phyloP scores from a whole-genome alignment of 2,797 vertebrate genomes.

The Brachyrhaphis roseni region DNA sequence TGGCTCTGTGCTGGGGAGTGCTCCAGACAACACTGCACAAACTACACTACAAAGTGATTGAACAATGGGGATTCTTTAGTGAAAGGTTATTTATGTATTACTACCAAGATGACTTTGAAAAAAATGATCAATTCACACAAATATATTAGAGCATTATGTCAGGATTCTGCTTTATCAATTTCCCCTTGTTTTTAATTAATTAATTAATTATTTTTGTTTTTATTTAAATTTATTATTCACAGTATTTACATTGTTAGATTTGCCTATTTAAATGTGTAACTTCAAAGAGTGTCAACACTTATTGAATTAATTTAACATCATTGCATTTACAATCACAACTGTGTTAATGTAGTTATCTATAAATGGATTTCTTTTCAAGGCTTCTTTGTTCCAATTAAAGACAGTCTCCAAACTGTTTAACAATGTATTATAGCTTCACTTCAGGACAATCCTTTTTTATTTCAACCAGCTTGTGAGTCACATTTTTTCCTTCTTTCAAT shows the following conservation, averaged over 20 bases:
- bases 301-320: neutral
- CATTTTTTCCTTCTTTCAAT: neutral
- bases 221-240: neutral
- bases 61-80: neutral
- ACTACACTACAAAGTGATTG: neutral
- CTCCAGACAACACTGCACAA: neutral
- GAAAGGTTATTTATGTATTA: neutral
- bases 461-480: neutral
- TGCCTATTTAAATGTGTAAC: neutral
- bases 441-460: slow-evolving; percentile 4
- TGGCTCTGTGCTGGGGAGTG: neutral
- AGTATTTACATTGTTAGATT: neutral
- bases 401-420: slow-evolving; percentile 14
- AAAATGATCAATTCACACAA: neutral
- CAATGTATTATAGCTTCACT: neutral
- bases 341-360: neutral
- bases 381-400: slow-evolving; percentile 15
- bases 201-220: neutral
- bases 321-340: neutral
- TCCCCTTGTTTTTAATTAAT: slow-evolving; percentile 1
- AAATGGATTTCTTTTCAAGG: neutral
- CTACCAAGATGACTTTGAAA: neutral
- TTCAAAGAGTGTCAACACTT: neutral
- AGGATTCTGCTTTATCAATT: neutral
- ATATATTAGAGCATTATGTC: neutral